Evolutionary conservation across 1,140 invertebrate species (phyloP).

Genomic region (Adoxophyes honmai): DNA sequence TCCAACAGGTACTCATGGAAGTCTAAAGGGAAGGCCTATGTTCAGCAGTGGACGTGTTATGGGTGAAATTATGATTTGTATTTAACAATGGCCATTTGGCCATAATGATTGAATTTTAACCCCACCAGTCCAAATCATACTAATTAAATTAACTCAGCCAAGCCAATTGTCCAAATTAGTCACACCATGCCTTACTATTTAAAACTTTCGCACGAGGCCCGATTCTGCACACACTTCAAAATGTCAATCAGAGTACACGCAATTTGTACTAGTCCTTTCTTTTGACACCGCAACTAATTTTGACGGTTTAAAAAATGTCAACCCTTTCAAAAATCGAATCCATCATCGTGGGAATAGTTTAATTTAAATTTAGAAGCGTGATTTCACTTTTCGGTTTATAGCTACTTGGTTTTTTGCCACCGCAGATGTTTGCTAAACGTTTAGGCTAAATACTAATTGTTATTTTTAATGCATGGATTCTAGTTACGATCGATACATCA

Average conservation of each 20-base stretch:
- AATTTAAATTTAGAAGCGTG: slow-evolving; percentile 13
- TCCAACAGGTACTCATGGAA: too few species aligned
- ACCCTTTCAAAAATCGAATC: slow-evolving; percentile 47
- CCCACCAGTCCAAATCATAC: too few species aligned
- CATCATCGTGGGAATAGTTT: slow-evolving; percentile 44
- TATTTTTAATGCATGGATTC: slow-evolving; percentile 40
- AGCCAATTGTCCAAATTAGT: slow-evolving; percentile 25
- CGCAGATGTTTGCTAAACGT: slow-evolving; percentile 44
- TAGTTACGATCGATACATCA: slow-evolving; percentile 58
- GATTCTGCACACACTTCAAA: slow-evolving; percentile 58
- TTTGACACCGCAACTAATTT: slow-evolving; percentile 54
- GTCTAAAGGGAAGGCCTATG: too few species aligned
- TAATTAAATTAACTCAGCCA: background rate
- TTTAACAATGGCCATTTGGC: too few species aligned
- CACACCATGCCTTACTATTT: slow-evolving; percentile 40
- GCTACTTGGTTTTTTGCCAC: slow-evolving; percentile 38
- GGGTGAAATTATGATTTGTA: too few species aligned
- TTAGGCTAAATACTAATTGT: slow-evolving; percentile 43
- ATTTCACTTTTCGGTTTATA: slow-evolving; percentile 7
- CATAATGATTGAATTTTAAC: too few species aligned
- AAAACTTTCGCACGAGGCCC: slow-evolving; percentile 60
- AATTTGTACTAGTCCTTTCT: slow-evolving; percentile 43
- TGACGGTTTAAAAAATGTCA: slow-evolving; percentile 63
- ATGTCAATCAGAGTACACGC: slow-evolving; percentile 63
- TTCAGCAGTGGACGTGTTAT: too few species aligned